Base-by-base conservation (phyloP, 2,113 vertebrate species). In the Peromyscus californicus region DNA sequence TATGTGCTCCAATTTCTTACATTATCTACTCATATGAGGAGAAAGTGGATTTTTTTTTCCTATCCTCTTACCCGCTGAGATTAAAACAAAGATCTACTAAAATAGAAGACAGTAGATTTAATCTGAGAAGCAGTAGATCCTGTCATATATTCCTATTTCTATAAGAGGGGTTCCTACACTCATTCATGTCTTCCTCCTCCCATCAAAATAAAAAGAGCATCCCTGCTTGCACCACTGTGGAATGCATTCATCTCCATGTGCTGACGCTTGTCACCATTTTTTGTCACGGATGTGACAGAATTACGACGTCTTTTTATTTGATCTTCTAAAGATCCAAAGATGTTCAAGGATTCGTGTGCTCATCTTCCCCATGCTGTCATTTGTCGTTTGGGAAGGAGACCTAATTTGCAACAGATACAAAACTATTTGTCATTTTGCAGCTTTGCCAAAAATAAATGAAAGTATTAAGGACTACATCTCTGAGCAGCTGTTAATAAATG, bases 381-480 rank as follows among this genome's bases (percentile, higher is more conserved):
- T 98, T 98, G 98, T 98, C 98, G 96, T 98, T 98, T 98, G 98
- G 97, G 95, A 98, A 98, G 95, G 98, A 98, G 95, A 98, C 98
- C 97, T 98, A 98, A 99, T 99, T 98, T 99, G 97, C 98, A 96
- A 94, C 94, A 98, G 98, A 98, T 98, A 99, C 84, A 97, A 97
- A 99, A 98, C 98, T 98, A 98, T 99, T 99, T 98, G 98, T 99
- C 13, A 97, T 96, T 97, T 98, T 98, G 93, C 98, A 98, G 94
- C 97, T 98, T 99, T 99, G 98, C 98, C 98, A 99, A 98, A 99
- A 99, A 98, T 99, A 99, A 99, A 98, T 99, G 98, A 98, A 99
- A 99, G 98, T 98, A 99, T 99, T 99, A 99, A 99, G 98, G 98
- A 99, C 98, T 98, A 97, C 94, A 98, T 98, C 98, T 99, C 98